A percentile compares a stretch with the other conserved stretches of the same genome.
Conservation (phyloP, 2,888 invertebrate genomes). For the Cephus rjabovi region DNA sequence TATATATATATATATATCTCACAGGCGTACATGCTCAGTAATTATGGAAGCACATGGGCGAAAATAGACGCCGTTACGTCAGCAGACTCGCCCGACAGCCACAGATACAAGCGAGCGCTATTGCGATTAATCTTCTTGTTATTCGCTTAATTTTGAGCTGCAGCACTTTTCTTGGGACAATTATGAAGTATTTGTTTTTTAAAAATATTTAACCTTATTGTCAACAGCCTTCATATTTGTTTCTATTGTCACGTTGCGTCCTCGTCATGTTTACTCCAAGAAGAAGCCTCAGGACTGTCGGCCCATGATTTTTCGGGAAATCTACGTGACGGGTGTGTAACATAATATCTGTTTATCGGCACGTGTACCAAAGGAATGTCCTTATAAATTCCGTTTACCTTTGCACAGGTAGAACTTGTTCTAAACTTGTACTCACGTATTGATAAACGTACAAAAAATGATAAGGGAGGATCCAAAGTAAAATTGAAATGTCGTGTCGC, state of each 20-base stretch:
- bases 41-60: background rate
- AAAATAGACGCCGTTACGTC: background rate
- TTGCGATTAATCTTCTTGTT: background rate
- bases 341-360: background rate
- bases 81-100: background rate
- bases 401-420: background rate
- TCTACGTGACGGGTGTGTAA: background rate
- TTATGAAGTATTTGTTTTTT: background rate
- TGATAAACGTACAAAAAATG: too few relatives aligned
- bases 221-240: background rate
- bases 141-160: background rate
- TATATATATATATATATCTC: background rate
- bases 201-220: background rate
- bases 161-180: background rate
- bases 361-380: slow-evolving; percentile 7
- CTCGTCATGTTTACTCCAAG: background rate
- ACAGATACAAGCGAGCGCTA: background rate
- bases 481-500: background rate
- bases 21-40: slow-evolving; percentile 27
- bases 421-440: background rate
- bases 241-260: background rate
- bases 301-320: background rate
- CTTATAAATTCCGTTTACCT: slow-evolving; percentile 8
- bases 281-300: background rate
- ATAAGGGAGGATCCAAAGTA: background rate